Conservation (phyloP, 2,797 vertebrate genomes). For the Simalia tracyae region DNA sequence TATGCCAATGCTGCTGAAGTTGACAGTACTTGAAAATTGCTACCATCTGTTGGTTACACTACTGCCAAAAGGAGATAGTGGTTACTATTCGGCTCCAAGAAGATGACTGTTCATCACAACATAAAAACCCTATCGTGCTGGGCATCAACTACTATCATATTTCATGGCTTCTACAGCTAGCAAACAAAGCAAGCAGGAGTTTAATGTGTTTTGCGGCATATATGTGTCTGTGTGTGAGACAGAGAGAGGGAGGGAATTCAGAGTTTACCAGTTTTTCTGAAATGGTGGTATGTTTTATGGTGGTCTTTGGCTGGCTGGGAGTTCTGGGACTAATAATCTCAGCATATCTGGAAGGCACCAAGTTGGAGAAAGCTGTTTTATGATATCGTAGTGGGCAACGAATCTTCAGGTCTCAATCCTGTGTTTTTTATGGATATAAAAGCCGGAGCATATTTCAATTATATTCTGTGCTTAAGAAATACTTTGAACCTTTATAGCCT, state of each 20-base stretch:
- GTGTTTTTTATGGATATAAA: not conserved
- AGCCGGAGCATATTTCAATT: not conserved
- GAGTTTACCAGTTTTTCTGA: not conserved
- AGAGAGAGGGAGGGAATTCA: not conserved
- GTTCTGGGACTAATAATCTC: not conserved
- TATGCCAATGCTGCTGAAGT: not conserved
- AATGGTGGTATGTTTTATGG: not conserved
- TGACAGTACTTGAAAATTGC: constrained; percentile 15
- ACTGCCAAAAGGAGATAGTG: constrained; percentile 20
- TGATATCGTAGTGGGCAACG: not conserved
- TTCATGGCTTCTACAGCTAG: not conserved
- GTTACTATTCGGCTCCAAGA: not conserved
- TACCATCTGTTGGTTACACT: constrained; percentile 8
- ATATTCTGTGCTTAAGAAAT: not conserved
- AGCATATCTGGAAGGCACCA: not conserved
- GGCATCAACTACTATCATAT: not conserved
- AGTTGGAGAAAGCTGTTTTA: not conserved
- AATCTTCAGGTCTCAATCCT: not conserved
- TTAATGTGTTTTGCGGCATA: not conserved
- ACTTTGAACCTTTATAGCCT: not conserved
- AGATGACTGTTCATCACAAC: not conserved
- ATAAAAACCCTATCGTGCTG: not conserved
- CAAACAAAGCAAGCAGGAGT: not conserved
- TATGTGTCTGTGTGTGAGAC: not conserved
- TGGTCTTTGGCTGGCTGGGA: not conserved